These are phyloP conservation scores for Leptogaster cylindrica DNA, from an alignment of 2,888 invertebrate species.

Conservation along the genomic window DNA sequence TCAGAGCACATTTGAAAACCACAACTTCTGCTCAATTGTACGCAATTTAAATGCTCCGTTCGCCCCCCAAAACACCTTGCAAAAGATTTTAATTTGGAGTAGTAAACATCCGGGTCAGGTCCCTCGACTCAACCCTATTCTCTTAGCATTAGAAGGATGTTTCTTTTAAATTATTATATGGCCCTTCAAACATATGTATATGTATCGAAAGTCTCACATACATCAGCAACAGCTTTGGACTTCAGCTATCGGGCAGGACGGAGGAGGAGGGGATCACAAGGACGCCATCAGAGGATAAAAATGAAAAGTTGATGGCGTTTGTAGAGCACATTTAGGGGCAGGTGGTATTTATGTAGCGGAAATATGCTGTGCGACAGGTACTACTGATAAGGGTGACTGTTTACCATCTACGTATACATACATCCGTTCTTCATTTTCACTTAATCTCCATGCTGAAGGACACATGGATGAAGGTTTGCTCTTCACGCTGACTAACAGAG, in stretches of 20 bases:
- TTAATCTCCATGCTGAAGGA: constrained; percentile 35
- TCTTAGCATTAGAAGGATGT: neutral
- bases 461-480: constrained; percentile 11
- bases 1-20: too few relatives aligned
- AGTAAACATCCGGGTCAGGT: neutral
- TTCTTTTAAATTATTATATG: constrained; percentile 21
- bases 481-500: neutral
- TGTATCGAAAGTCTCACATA: neutral
- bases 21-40: neutral
- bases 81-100: neutral
- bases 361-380: constrained; percentile 37
- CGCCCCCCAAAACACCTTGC: neutral
- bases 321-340: neutral
- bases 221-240: constrained; percentile 1
- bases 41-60: constrained; percentile 16
- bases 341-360: constrained; percentile 40
- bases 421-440: constrained; percentile 18
- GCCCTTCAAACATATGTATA: constrained; percentile 15
- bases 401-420: constrained; percentile 2
- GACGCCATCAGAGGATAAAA: constrained; percentile 23
- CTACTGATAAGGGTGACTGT: constrained; percentile 31
- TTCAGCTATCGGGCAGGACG: neutral
- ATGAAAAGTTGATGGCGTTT: constrained; percentile 19
- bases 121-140: neutral
- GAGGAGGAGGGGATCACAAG: neutral